A percentile compares a stretch with the other conserved stretches of the same genome.
Conservation (phyloP, 2,888 invertebrate genomes). For the Aricia artaxerxes region DNA sequence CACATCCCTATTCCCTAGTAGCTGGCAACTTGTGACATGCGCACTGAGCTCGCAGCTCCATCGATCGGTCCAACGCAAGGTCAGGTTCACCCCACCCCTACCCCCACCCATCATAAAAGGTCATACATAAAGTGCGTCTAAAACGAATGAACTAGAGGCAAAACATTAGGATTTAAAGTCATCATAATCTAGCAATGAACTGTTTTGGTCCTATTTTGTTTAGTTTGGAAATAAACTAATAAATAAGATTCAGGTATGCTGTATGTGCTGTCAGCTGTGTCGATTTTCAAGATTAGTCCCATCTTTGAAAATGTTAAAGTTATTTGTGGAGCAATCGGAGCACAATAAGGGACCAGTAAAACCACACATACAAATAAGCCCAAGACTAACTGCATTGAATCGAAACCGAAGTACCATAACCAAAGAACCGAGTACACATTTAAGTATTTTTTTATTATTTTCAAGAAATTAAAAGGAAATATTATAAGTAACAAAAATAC, state of each 20-base stretch:
- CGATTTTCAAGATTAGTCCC: neutral
- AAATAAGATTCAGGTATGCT: neutral
- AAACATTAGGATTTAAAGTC: neutral
- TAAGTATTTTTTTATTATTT: neutral
- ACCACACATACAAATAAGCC: neutral
- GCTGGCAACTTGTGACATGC: neutral
- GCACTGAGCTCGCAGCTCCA: neutral
- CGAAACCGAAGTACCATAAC: neutral
- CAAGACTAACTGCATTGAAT: neutral
- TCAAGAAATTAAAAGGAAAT: neutral
- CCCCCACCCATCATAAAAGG: neutral
- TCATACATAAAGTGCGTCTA: too few species aligned
- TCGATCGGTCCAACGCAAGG: neutral
- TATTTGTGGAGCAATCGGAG: neutral
- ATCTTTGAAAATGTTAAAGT: neutral
- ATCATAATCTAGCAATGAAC: neutral
- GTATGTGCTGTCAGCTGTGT: neutral
- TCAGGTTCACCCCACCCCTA: neutral
- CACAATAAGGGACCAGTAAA: too few species aligned
- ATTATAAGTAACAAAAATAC: neutral
- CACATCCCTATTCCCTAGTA: neutral
- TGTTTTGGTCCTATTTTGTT: too few species aligned
- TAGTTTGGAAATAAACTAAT: too few species aligned
- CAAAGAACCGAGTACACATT: neutral
- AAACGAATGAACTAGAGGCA: neutral